phyloP scores from a whole-genome alignment of 1,140 invertebrate species.

The Tribolium madens region DNA sequence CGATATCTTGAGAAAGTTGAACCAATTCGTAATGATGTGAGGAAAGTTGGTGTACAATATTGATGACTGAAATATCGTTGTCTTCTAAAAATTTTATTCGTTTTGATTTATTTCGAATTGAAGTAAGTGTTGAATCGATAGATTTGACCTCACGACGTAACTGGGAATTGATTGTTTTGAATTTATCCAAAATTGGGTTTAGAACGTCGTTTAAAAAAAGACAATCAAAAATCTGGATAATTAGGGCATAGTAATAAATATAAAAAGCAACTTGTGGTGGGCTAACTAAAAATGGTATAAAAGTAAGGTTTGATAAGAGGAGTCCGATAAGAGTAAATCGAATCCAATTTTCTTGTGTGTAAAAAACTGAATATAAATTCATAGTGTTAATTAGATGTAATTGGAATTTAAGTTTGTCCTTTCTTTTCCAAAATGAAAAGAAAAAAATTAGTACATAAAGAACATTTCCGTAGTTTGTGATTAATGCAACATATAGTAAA shows the following conservation, averaged over 20 bases:
- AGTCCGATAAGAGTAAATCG: background rate
- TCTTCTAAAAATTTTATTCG: background rate
- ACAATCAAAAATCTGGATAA: background rate
- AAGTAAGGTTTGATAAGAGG: background rate
- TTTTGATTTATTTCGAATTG: background rate
- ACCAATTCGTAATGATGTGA: background rate
- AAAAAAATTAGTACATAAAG: background rate
- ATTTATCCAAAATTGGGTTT: background rate
- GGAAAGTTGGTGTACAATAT: background rate
- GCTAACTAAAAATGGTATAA: background rate
- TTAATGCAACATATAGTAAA: background rate
- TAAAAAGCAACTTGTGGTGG: background rate
- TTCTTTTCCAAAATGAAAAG: background rate
- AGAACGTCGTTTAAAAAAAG: background rate
- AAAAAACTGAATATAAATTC: background rate
- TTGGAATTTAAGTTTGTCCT: background rate
- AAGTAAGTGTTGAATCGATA: background rate
- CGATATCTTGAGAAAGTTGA: background rate
- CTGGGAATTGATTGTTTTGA: background rate
- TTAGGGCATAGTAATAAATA: background rate
- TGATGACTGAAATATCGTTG: background rate
- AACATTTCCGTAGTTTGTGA: background rate
- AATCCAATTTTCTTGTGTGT: background rate
- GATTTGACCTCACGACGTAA: conserved; percentile 7
- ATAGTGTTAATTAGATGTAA: background rate